These are phyloP conservation scores for Ctenomys sociabilis DNA, from an alignment of 2,113 vertebrate species.

Conservation along the genomic window DNA sequence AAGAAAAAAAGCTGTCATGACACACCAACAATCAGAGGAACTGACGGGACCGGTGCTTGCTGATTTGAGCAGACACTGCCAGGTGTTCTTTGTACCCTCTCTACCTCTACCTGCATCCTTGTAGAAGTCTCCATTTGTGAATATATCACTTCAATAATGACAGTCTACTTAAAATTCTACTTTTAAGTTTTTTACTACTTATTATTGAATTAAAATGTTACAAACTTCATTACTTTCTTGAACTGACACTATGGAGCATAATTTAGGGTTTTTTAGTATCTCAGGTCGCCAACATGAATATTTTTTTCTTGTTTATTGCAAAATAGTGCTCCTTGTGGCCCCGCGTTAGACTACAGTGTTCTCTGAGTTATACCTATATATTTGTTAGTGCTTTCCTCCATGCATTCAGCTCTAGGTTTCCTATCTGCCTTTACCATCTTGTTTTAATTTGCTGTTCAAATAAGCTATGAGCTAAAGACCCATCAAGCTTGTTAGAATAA, in stretches of 20 bases:
- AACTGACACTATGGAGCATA: conserved; percentile 6
- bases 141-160: background rate
- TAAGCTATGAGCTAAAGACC: background rate
- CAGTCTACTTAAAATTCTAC: background rate
- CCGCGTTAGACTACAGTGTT: background rate
- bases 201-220: conserved; percentile 28
- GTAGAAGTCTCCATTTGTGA: conserved; percentile 31
- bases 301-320: background rate
- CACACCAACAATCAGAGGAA: background rate
- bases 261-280: background rate
- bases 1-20: background rate
- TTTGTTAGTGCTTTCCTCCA: conserved; percentile 29
- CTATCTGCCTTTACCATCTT: conserved; percentile 46
- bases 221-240: background rate
- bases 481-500: conserved; percentile 48
- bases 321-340: background rate
- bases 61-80: background rate
- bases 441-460: conserved; percentile 65
- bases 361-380: conserved; percentile 40
- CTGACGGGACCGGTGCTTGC: background rate
- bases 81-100: background rate
- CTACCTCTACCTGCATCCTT: background rate
- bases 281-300: background rate
- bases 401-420: conserved; percentile 39
- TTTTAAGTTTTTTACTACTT: conserved; percentile 1